Conservation (phyloP, 2,113 vertebrate genomes). For the Cyrtonyx montezumae region DNA sequence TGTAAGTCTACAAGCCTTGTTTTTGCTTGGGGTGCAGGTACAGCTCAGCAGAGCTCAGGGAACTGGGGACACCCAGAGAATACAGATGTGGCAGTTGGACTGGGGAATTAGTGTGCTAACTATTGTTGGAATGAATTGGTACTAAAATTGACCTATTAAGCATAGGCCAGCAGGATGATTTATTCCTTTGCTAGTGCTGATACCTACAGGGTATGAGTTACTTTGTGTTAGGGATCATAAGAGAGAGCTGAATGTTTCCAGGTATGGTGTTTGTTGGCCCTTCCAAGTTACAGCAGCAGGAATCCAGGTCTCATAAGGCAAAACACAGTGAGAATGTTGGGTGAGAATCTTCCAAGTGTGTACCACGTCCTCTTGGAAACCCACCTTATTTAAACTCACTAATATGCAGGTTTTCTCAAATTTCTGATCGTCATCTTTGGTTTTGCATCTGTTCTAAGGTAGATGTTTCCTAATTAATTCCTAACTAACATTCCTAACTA, state of each 20-base stretch:
- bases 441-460: neutral
- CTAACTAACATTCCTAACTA: no score
- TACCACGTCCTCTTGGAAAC: neutral
- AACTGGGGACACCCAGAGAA: neutral
- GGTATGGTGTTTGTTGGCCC: neutral
- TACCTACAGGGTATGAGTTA: neutral
- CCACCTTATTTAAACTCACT: neutral
- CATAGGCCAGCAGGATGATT: neutral
- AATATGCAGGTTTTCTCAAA: neutral
- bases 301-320: neutral
- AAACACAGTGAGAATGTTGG: accelerated
- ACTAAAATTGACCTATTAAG: neutral
- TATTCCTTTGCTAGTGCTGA: neutral
- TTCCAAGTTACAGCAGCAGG: neutral
- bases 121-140: neutral
- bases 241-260: neutral
- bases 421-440: neutral
- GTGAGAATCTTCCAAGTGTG: neutral
- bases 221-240: neutral
- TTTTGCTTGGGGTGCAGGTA: neutral
- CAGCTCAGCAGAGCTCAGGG: neutral
- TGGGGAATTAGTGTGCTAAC: neutral
- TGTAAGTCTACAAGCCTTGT: neutral
- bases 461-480: neutral
- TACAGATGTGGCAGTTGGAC: neutral